Base-by-base conservation (phyloP, 1,140 invertebrate genomes). In the Coenobita brevimanus region DNA sequence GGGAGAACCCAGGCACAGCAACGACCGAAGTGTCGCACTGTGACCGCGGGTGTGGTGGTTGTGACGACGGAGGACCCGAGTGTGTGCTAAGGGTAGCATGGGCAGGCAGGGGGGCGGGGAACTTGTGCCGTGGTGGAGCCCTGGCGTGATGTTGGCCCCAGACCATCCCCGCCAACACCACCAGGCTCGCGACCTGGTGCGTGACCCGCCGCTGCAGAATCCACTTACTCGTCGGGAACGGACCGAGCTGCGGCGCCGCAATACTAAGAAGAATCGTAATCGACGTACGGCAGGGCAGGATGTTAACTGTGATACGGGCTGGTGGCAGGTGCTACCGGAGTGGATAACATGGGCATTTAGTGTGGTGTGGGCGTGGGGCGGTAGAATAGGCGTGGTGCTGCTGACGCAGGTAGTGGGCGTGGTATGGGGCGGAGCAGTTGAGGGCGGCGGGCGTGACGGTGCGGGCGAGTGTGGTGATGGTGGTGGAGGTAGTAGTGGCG, bases 91-190 rank as follows among this genome's bases (percentile, higher is more conserved):
- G 27, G 60, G 46, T 36, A 41, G 27, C 41, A 85, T 85, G 82
- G 82, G 82, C 54, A 54, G 82, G 30, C 82, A 85, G 54, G 82
- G 50, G 33, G 67, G 69, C 13, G 71, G 46, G 24, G 71, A 85
- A n/a, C 33, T 79, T n/a, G 38, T 84, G 1, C 84, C 84, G 41
- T 87, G 84, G 73, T 87, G 84, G 84, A 79, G 75, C 33, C 84
- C 84, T 13, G 62, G 84, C 43, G 73, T 87, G 38, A 69, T 87
- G 75, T 50, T 87, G 75, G 62, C 76, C 57, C 84, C 84, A 30
- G 76, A 79, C 2, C 84, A 75, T 27, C 33, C 57, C 24, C 75
- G 33, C 10, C 81, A 38, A 24, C 84, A 46, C 84, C 84, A 87
- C 43, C 62, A 82, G 41, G 84, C 75, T 43, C 84, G 84, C 1